A percentile compares a stretch with the other conserved stretches of the same genome.
phyloP scores from a whole-genome alignment of 2,888 invertebrate species.

The Lampropteryx suffumata region DNA sequence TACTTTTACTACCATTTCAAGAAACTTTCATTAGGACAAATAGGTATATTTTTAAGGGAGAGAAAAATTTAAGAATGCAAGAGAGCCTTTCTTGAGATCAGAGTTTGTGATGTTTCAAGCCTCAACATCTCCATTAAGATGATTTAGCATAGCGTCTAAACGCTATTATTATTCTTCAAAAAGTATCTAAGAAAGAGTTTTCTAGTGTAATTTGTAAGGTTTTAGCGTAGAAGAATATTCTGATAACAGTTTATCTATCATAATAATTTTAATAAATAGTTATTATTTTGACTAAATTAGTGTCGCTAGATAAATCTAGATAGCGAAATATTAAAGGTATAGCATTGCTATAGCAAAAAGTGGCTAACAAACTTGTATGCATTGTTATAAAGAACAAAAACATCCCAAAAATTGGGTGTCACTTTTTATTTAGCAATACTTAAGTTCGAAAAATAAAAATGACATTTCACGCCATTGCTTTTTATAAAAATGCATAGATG shows the following conservation, averaged over 20 bases:
- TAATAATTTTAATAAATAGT: conserved; percentile 58
- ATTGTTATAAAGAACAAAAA: conserved; percentile 55
- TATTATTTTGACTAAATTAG: conserved; percentile 60
- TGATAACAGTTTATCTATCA: conserved; percentile 70
- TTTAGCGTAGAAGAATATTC: conserved; percentile 81
- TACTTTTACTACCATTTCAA: background rate
- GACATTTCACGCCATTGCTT: conserved; percentile 46
- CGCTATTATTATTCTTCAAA: conserved; percentile 52
- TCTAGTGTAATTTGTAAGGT: conserved; percentile 70
- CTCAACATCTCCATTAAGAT: conserved; percentile 55
- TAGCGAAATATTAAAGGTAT: conserved; percentile 66
- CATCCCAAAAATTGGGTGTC: conserved; percentile 43
- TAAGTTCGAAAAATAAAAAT: conserved; percentile 53
- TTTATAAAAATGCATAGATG: conserved; percentile 58
- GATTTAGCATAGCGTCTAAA: conserved; percentile 58
- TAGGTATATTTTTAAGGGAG: conserved; percentile 1
- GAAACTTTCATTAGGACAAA: background rate
- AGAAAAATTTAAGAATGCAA: conserved; percentile 1
- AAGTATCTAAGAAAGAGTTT: conserved; percentile 64
- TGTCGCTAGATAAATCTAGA: conserved; percentile 67
- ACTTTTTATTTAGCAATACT: conserved; percentile 48
- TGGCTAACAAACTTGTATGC: conserved; percentile 54
- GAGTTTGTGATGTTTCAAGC: conserved; percentile 38
- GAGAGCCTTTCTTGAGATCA: conserved; percentile 3
- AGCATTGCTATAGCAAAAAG: conserved; percentile 64